Percentiles rank a stretch among this genome's conserved stretches.
These are phyloP conservation scores for Tychaedon coryphoeus DNA, from an alignment of 2,113 vertebrate species.

Conservation along the genomic window DNA sequence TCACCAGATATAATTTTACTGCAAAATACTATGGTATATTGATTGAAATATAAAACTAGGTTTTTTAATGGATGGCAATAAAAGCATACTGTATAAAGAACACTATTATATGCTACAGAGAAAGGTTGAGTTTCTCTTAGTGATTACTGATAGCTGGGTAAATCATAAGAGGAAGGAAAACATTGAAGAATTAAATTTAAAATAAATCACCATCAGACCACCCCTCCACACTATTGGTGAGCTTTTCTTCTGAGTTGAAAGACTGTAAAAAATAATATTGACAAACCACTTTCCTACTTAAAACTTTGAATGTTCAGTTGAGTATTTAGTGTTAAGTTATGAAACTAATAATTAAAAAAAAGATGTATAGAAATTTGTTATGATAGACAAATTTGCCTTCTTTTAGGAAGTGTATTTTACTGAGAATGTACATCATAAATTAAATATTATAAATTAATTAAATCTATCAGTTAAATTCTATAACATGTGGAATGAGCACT, in stretches of 20 bases:
- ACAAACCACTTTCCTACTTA: neutral
- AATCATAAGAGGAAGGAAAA: neutral
- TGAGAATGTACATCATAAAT: neutral
- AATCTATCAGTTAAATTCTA: neutral
- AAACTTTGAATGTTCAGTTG: neutral
- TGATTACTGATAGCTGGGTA: conserved; percentile 34
- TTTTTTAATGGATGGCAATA: neutral
- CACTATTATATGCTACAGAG: neutral
- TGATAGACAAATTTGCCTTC: neutral
- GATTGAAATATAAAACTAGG: neutral
- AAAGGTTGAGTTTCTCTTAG: conserved; percentile 7
- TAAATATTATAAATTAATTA: no score
- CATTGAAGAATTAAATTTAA: neutral
- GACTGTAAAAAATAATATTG: neutral
- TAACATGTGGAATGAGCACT: neutral
- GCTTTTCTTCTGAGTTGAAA: neutral
- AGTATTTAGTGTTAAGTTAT: neutral
- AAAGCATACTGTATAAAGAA: neutral
- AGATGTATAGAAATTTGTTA: neutral
- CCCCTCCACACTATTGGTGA: neutral
- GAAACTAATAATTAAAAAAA: neutral
- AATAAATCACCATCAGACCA: neutral
- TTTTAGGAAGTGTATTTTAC: neutral
- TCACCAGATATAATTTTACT: conserved; percentile 36
- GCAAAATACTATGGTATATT: conserved; percentile 17